Evolutionary conservation across 2,113 vertebrate species (phyloP), one percentile per base, ranked within the genome.

Genomic region (Microcebus ravelobensis): DNA sequence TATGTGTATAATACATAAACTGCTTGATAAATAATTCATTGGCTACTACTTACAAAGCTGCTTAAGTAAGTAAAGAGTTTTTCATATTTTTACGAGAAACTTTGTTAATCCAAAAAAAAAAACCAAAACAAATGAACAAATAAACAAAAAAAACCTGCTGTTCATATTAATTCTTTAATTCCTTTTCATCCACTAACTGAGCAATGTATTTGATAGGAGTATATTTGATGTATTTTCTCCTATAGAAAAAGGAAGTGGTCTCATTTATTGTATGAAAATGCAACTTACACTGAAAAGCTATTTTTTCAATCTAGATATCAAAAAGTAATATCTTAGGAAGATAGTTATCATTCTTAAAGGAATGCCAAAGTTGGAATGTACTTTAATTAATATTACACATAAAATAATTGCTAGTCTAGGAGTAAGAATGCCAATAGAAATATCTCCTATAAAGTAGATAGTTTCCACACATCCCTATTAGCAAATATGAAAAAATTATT

Each of bases 1-100:
- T 52, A 4, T 39, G 0, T 57, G 1, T 80, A 34, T 88, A 59
- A 65, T 70, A 73, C 13, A 42, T 70, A 59, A 39, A 77, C 21
- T 73, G 36, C 87, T 42, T 76, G 10, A 87, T 10, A 84, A 39
- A 5, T 23, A 70, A 68, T 97, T 14, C 11, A 79, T 1, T 81
- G 63, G 2, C 6, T 96, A 90, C 55, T 93, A 87, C 94, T 92
- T 48, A 10, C 79, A 96, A 50, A n/a, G 31, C 74, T 83, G 2
- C 11, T 86, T 57, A 77, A 94, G 8, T 91, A 96, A 94, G 20
- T 57, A n/a, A 25, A 39, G 48, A 31, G 6, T 97, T 39, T 57
- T 12, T 90, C 67, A 10, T 59, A 82, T 31, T 4, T 85, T 76
- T 63, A 29, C n/a, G 45, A 86, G n/a, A 17, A 71, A 88, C 27